These are phyloP conservation scores for Amphiprion ocellaris DNA, from an alignment of 2,113 vertebrate species.

Conservation along the genomic window DNA sequence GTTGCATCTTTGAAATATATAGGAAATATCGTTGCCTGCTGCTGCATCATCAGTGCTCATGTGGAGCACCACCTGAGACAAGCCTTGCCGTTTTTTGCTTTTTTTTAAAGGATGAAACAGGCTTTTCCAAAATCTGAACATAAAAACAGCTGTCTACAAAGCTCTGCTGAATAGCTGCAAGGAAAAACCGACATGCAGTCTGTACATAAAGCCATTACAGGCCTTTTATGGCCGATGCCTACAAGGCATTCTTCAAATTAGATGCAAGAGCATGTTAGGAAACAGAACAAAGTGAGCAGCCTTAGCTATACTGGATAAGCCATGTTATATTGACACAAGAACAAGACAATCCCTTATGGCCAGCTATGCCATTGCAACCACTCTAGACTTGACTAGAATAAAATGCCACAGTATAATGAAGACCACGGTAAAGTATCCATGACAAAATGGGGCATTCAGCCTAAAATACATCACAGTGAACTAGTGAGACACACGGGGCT, in stretches of 20 bases:
- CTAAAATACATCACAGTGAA: conserved; percentile 49
- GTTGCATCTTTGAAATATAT: conserved; percentile 43
- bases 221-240: conserved; percentile 62
- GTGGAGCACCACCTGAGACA: conserved; percentile 59
- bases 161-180: conserved; percentile 60
- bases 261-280: conserved; percentile 50
- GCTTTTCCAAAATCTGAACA: conserved; percentile 51
- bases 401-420: conserved; percentile 23
- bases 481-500: conserved; percentile 35
- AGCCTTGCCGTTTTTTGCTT: conserved; percentile 7
- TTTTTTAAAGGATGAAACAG: conserved; percentile 23
- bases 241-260: conserved; percentile 65
- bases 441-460: conserved; percentile 45
- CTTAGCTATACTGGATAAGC: conserved; percentile 31
- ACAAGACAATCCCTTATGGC: conserved; percentile 48
- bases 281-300: conserved; percentile 38
- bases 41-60: conserved; percentile 33
- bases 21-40: conserved; percentile 19
- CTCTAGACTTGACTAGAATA: conserved; percentile 29
- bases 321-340: conserved; percentile 42
- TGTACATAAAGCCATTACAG: conserved; percentile 64
- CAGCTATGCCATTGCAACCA: conserved; percentile 16
- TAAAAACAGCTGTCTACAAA: conserved; percentile 60
- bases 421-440: conserved; percentile 48
- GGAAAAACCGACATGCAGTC: conserved; percentile 54